These are phyloP conservation scores for Caerostris darwini DNA, from an alignment of 1,140 invertebrate species.

Conservation along the genomic window DNA sequence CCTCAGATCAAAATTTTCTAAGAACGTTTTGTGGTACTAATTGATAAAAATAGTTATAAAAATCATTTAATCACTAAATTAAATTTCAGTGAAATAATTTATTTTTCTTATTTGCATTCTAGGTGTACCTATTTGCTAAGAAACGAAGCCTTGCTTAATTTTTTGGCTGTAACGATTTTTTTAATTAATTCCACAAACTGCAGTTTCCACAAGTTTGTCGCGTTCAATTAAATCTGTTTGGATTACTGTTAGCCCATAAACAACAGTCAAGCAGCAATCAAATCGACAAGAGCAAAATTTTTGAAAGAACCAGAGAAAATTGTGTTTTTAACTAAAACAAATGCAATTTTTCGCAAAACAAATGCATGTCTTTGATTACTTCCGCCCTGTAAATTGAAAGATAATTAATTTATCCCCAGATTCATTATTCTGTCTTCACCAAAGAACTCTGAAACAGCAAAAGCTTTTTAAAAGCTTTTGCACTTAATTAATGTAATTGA, in stretches of 20 bases:
- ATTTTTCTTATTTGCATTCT: too few relatives aligned
- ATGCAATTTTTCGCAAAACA: not conserved
- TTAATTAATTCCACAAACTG: too few relatives aligned
- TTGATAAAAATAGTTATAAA: too few relatives aligned
- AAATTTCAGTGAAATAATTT: too few relatives aligned
- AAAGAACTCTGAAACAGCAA: conserved; percentile 15
- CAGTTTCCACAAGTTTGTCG: not conserved
- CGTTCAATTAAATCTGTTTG: conserved; percentile 9
- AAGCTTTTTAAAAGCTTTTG: conserved; percentile 35
- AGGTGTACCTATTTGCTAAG: too few relatives aligned
- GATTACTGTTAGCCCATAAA: too few relatives aligned
- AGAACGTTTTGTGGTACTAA: too few relatives aligned
- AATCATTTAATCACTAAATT: too few relatives aligned
- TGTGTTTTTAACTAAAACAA: conserved; percentile 30
- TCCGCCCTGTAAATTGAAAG: conserved; percentile 33
- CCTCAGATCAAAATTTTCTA: too few relatives aligned
- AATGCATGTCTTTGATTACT: conserved; percentile 15
- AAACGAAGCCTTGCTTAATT: too few relatives aligned
- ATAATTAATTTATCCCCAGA: conserved; percentile 54
- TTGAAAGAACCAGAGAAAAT: not conserved
- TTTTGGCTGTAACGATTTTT: too few relatives aligned
- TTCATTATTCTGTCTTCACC: conserved; percentile 3
- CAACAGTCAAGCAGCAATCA: not conserved
- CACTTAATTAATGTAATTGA: conserved; percentile 57
- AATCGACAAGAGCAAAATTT: not conserved